Conservation (phyloP, 2,113 vertebrate genomes). For the Corythornis vintsioides region DNA sequence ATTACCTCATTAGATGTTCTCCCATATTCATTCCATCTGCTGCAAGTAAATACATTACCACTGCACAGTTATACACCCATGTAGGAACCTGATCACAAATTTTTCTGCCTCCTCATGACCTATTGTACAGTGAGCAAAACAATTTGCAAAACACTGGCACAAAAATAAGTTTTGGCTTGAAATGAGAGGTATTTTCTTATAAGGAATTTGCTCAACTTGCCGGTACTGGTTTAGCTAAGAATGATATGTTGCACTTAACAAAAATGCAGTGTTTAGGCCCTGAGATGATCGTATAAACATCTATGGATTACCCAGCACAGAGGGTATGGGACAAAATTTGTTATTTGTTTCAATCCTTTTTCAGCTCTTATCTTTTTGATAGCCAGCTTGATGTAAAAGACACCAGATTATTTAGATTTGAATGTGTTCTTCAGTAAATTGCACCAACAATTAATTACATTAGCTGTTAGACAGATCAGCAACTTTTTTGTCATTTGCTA, state of each 20-base stretch:
- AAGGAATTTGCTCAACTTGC: not conserved
- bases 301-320: not conserved
- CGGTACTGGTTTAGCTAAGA: not conserved
- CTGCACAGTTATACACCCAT: slow-evolving; percentile 9
- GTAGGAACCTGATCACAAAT: slow-evolving; percentile 11
- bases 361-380: not conserved
- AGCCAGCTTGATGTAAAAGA: not conserved
- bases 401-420: not conserved
- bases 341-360: not conserved
- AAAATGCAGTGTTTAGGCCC: not conserved
- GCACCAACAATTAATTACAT: not conserved
- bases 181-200: not conserved
- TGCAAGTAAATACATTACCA: slow-evolving; percentile 56
- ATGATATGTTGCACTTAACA: not conserved
- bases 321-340: fast-evolving
- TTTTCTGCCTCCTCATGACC: slow-evolving; percentile 23
- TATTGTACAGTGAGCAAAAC: not conserved
- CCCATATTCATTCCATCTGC: slow-evolving; percentile 62
- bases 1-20: slow-evolving; percentile 54
- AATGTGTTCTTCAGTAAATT: not conserved
- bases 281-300: not conserved
- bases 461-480: not conserved
- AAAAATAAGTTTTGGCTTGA: not conserved
- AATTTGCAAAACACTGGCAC: not conserved
- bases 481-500: not conserved